Evolutionary conservation across 2,113 vertebrate species (phyloP).

Genomic region (Muntiacus muntjak): DNA sequence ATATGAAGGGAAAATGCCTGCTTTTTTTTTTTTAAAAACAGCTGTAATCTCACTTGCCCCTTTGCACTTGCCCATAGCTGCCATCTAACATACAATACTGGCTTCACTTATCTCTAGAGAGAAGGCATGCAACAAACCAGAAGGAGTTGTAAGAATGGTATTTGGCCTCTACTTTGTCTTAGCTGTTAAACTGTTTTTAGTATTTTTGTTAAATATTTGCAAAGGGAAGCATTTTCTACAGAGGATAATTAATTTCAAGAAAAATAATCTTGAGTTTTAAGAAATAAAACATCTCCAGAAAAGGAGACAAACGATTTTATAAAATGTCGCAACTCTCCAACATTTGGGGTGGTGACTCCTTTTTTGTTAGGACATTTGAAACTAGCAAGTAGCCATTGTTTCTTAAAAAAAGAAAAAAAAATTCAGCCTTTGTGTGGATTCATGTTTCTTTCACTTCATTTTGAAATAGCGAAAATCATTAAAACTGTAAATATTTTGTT

Average conservation of each 20-base stretch:
- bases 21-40: constrained; percentile 17
- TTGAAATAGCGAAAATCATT: constrained; percentile 82
- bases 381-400: constrained; percentile 83
- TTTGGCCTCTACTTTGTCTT: constrained; percentile 85
- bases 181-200: constrained; percentile 85
- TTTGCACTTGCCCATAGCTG: constrained; percentile 79
- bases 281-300: constrained; percentile 84
- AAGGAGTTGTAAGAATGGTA: constrained; percentile 77
- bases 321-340: constrained; percentile 89
- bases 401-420: constrained; percentile 71
- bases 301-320: constrained; percentile 87
- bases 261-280: constrained; percentile 87
- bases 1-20: constrained; percentile 80
- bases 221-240: constrained; percentile 88
- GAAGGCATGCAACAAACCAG: constrained; percentile 77
- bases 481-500: constrained; percentile 91
- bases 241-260: constrained; percentile 87
- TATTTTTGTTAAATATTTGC: constrained; percentile 88
- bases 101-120: constrained; percentile 75
- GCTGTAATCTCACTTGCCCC: constrained; percentile 67
- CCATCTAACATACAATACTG: constrained; percentile 70
- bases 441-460: constrained; percentile 81
- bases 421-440: constrained; percentile 72
- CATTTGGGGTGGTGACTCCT: constrained; percentile 91
- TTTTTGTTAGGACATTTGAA: constrained; percentile 83